Evolutionary conservation across 1,140 invertebrate genomes (phyloP).

Genomic region (Archivesica marissinica): DNA sequence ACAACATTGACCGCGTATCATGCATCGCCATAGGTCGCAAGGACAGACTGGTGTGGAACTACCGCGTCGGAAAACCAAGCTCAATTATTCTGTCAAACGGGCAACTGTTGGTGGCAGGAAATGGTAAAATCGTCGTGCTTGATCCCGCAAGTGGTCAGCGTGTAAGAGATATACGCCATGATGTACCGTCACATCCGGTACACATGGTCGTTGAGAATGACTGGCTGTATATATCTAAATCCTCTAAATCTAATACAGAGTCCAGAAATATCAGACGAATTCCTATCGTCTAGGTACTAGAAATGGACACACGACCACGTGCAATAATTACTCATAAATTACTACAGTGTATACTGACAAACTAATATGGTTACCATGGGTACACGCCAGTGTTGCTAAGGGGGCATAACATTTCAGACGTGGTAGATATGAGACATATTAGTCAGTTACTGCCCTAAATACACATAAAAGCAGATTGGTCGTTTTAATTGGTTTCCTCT

Average conservation of each 20-base stretch:
- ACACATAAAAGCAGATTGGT: too few species aligned
- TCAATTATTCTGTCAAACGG: neutral
- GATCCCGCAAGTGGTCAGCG: neutral
- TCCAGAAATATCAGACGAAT: constrained; percentile 25
- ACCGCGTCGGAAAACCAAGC: neutral
- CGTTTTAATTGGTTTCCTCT: too few species aligned
- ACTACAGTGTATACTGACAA: too few species aligned
- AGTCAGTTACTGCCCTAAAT: too few species aligned
- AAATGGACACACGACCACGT: too few species aligned
- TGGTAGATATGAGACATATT: too few species aligned
- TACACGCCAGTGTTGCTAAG: too few species aligned
- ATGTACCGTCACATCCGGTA: constrained; percentile 5
- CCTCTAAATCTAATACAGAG: neutral
- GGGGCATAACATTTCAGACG: too few species aligned
- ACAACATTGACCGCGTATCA: neutral
- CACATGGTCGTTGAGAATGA: neutral
- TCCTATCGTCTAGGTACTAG: neutral
- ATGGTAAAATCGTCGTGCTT: constrained; percentile 1
- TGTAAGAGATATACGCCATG: neutral
- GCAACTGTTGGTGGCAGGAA: constrained; percentile 4
- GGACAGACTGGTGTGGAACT: constrained; percentile 1
- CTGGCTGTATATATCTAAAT: constrained; percentile 18
- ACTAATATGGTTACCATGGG: too few species aligned
- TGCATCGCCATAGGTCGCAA: neutral
- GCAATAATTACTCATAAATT: too few species aligned